Conservation (phyloP, 2,888 invertebrate genomes). For the Vesta saturnalis region DNA sequence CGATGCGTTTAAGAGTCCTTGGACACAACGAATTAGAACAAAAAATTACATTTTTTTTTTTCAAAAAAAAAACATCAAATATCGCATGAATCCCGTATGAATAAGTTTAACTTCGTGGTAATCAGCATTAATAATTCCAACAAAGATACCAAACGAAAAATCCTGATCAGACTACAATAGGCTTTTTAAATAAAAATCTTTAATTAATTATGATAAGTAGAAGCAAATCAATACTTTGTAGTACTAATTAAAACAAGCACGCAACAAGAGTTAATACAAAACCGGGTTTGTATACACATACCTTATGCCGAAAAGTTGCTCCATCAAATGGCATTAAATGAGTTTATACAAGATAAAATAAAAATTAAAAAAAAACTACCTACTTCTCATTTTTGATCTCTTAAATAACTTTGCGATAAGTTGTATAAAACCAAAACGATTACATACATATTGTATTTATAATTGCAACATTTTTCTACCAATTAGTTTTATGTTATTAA, state of each 20-base stretch:
- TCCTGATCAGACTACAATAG: constrained; percentile 43
- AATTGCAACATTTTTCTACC: no score
- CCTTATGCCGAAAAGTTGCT: constrained; percentile 56
- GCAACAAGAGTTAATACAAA: constrained; percentile 45
- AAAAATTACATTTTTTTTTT: no score
- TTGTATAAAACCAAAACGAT: constrained; percentile 6
- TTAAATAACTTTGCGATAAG: constrained; percentile 17
- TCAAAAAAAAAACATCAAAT: no score
- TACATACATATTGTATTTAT: constrained; percentile 17
- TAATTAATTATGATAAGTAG: constrained; percentile 61
- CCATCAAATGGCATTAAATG: constrained; percentile 53
- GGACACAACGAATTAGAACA: no score
- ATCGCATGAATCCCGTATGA: not conserved
- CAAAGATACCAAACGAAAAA: constrained; percentile 8
- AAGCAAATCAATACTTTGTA: constrained; percentile 58
- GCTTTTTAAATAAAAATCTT: constrained; percentile 52
- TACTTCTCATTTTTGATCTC: constrained; percentile 9
- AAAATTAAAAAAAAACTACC: constrained; percentile 13
- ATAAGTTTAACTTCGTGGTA: not conserved
- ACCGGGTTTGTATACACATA: constrained; percentile 49
- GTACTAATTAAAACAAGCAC: constrained; percentile 60
- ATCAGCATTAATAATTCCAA: constrained; percentile 4
- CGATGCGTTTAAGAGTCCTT: no score
- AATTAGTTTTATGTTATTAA: constrained; percentile 4
- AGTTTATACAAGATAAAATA: constrained; percentile 36